Conservation (phyloP, 2,113 vertebrate genomes). For the Trinectes maculatus region DNA sequence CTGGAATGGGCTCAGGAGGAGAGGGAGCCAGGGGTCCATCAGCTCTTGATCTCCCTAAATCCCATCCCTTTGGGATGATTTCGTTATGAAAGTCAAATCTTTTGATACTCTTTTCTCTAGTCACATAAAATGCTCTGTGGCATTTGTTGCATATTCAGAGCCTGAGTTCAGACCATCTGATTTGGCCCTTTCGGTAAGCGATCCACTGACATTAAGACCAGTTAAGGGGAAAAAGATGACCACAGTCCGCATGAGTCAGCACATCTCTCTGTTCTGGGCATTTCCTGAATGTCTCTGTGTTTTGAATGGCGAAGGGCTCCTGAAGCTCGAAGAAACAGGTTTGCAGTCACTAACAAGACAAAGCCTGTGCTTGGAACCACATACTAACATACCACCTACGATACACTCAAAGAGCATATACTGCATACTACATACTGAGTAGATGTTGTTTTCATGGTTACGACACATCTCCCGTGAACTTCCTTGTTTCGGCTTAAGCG, state of each 20-base stretch:
- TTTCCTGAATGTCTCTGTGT: slow-evolving; percentile 38
- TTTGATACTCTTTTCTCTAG: too few relatives aligned
- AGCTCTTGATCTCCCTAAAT: slow-evolving; percentile 24
- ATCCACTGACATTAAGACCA: slow-evolving; percentile 47
- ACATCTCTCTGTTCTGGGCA: slow-evolving; percentile 53
- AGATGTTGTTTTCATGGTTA: too few relatives aligned
- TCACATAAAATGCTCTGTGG: slow-evolving; percentile 7
- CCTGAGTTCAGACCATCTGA: slow-evolving; percentile 36
- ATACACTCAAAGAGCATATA: too few relatives aligned
- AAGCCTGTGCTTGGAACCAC: too few relatives aligned
- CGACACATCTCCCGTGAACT: too few relatives aligned
- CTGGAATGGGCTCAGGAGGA: slow-evolving; percentile 22
- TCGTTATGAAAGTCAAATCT: neutral
- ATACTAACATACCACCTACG: too few relatives aligned
- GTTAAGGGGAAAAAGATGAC: slow-evolving; percentile 46
- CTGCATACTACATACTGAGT: too few relatives aligned
- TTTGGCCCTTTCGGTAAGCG: slow-evolving; percentile 16
- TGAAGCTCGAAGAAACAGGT: slow-evolving; percentile 22
- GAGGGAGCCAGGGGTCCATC: slow-evolving; percentile 6
- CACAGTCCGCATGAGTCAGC: slow-evolving; percentile 61
- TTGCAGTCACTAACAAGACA: too few relatives aligned
- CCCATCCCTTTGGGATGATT: neutral
- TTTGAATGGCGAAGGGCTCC: slow-evolving; percentile 10
- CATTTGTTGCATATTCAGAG: slow-evolving; percentile 6
- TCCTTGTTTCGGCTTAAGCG: too few relatives aligned